A percentile compares a stretch with the other conserved stretches of the same genome.
phyloP scores from a whole-genome alignment of 1,140 invertebrate species.

The Harlomillsia oculata region DNA sequence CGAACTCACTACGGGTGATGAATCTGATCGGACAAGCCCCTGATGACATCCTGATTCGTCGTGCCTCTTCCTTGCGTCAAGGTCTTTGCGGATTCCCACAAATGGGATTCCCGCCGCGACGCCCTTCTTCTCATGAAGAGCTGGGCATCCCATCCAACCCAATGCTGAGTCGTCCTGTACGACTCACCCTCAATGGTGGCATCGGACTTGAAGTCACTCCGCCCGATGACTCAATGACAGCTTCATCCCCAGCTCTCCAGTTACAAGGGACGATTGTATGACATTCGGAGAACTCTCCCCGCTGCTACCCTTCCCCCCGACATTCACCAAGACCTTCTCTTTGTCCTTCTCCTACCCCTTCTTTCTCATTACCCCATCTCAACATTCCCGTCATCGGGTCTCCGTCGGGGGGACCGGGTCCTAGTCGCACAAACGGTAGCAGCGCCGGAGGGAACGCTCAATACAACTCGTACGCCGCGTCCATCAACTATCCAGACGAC shows the following conservation, averaged over 20 bases:
- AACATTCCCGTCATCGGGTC: not conserved
- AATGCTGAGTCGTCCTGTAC: conserved; percentile 39
- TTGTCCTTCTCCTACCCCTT: not conserved
- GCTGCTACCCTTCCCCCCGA: conserved; percentile 2
- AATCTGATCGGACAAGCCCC: no score
- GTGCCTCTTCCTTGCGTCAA: conserved; percentile 75
- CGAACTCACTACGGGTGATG: conserved; percentile 71
- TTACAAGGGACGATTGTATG: conserved; percentile 81
- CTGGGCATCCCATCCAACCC: conserved; percentile 43
- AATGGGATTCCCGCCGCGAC: conserved; percentile 2
- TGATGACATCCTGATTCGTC: conserved; percentile 71
- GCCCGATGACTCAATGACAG: conserved; percentile 54
- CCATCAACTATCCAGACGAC: conserved; percentile 1
- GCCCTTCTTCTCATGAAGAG: conserved; percentile 31
- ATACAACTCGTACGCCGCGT: not conserved
- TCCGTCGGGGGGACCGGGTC: not conserved
- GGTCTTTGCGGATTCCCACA: no score
- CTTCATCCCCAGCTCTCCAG: conserved; percentile 56
- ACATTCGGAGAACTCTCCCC: conserved; percentile 40
- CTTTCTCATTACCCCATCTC: not conserved
- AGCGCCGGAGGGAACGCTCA: not conserved
- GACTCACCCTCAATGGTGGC: conserved; percentile 73
- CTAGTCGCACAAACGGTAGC: not conserved
- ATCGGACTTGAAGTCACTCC: conserved; percentile 78
- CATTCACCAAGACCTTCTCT: conserved; percentile 5